A percentile compares a stretch with the other conserved stretches of the same genome.
phyloP scores from a whole-genome alignment of 2,113 vertebrate genomes.

The Pholis gunnellus region DNA sequence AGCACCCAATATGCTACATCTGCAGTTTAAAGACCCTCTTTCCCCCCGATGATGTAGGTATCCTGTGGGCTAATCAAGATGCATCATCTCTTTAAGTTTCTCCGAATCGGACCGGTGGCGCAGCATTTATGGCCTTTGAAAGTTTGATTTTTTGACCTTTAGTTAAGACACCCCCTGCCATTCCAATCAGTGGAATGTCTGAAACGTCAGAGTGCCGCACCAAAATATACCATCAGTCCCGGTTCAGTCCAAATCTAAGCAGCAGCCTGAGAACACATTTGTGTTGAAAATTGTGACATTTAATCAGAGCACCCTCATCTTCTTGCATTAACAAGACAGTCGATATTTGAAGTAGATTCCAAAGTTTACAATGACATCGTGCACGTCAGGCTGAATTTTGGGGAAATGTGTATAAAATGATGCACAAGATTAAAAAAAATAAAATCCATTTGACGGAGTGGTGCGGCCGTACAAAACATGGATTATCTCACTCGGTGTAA shows the following conservation, averaged over 20 bases:
- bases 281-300: constrained; percentile 63
- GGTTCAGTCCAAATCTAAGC: constrained; percentile 29
- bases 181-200: constrained; percentile 61
- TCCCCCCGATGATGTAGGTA: constrained; percentile 2
- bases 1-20: background rate
- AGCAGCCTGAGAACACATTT: constrained; percentile 47
- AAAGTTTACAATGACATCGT: background rate
- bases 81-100: constrained; percentile 18
- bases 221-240: constrained; percentile 42
- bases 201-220: constrained; percentile 24
- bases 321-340: background rate
- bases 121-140: constrained; percentile 46
- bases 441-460: no score
- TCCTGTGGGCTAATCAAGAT: constrained; percentile 51
- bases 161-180: constrained; percentile 60
- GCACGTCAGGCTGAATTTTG: background rate
- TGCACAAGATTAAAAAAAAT: background rate
- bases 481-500: background rate
- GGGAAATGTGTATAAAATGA: background rate
- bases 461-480: background rate
- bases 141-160: constrained; percentile 71
- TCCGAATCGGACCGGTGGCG: constrained; percentile 34
- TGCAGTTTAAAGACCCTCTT: background rate
- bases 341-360: background rate
- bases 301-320: constrained; percentile 70